These are phyloP conservation scores for Stenurella melanura DNA, from an alignment of 2,888 invertebrate genomes.

Conservation along the genomic window DNA sequence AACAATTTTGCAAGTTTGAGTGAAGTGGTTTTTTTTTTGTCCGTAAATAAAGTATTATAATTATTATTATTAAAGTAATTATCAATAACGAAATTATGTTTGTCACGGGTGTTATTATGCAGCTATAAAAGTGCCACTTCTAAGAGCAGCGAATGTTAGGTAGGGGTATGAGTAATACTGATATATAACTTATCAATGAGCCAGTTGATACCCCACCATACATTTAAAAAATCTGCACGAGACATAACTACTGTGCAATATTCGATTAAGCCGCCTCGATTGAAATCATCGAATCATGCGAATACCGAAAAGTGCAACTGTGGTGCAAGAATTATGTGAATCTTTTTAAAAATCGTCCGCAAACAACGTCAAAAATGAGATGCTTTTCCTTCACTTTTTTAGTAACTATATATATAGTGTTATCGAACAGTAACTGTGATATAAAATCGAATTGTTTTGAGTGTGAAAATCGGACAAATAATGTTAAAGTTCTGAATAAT, in stretches of 20 bases:
- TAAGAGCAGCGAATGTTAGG: not conserved
- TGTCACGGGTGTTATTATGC: not conserved
- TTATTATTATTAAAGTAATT: not conserved
- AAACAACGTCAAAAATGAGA: constrained; percentile 44
- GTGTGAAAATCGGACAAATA: constrained; percentile 38
- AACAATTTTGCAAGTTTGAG: too few relatives aligned
- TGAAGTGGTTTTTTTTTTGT: too few relatives aligned
- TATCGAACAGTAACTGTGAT: constrained; percentile 58
- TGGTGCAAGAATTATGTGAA: not conserved
- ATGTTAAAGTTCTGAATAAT: constrained; percentile 41
- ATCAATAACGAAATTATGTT: not conserved
- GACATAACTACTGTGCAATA: constrained; percentile 1
- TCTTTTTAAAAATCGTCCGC: not conserved
- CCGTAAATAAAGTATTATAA: too few relatives aligned
- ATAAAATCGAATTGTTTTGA: constrained; percentile 54
- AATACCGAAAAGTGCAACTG: not conserved
- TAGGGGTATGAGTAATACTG: constrained; percentile 10
- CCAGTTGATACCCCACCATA: constrained; percentile 20
- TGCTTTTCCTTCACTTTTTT: constrained; percentile 53
- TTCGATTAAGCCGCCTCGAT: not conserved
- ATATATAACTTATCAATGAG: constrained; percentile 29
- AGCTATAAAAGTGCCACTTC: not conserved
- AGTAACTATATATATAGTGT: constrained; percentile 58
- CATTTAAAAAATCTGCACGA: constrained; percentile 19
- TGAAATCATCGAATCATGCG: constrained; percentile 16